Evolutionary conservation across 1,140 invertebrate genomes (phyloP).

Genomic region (Drosophila lacertosa): DNA sequence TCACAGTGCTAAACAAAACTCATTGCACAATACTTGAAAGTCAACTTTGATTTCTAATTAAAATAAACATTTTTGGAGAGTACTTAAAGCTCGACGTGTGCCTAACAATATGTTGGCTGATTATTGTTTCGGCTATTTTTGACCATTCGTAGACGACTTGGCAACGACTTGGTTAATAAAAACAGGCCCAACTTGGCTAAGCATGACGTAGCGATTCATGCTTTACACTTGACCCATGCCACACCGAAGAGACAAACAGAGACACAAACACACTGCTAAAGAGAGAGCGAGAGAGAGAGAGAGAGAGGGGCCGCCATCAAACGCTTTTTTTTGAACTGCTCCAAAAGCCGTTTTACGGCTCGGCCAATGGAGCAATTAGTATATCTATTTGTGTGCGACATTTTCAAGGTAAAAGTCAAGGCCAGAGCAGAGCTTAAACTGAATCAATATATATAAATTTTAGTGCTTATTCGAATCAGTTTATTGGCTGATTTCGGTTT

Average conservation of each 20-base stretch:
- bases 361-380: slow-evolving; percentile 46
- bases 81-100: slow-evolving; percentile 5
- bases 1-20: not conserved
- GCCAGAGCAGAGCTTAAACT: slow-evolving; percentile 30
- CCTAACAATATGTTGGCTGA: not conserved
- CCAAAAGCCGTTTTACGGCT: slow-evolving; percentile 30
- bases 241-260: not conserved
- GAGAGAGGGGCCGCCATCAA: not conserved
- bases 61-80: slow-evolving; percentile 20
- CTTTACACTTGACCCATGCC: slow-evolving; percentile 41
- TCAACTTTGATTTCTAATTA: too few species aligned
- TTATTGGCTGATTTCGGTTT: not conserved
- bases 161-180: slow-evolving; percentile 59
- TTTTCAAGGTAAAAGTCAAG: slow-evolving; percentile 75
- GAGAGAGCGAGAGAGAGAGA: not conserved
- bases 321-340: slow-evolving; percentile 11
- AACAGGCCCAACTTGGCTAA: slow-evolving; percentile 20
- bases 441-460: slow-evolving; percentile 31
- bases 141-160: slow-evolving; percentile 59
- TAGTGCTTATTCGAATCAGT: slow-evolving; percentile 12
- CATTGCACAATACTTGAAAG: too few species aligned
- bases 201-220: slow-evolving; percentile 65
- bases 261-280: not conserved
- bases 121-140: slow-evolving; percentile 43
- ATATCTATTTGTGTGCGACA: slow-evolving; percentile 32